These are phyloP conservation scores for Melanotaenia boesemani DNA, from an alignment of 2,797 vertebrate genomes.

Conservation along the genomic window DNA sequence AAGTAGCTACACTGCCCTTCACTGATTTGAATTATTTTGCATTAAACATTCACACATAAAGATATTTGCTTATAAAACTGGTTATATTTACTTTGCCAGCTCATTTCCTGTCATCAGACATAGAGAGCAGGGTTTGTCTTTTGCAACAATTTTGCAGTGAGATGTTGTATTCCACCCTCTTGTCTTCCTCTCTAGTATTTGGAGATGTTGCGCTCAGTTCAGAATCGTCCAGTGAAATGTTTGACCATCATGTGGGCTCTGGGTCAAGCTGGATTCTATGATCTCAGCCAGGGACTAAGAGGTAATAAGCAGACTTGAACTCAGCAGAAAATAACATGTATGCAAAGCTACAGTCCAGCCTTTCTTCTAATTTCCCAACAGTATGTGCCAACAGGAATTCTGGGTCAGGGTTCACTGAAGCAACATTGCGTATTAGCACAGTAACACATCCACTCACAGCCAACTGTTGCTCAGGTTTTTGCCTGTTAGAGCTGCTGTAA, in stretches of 20 bases:
- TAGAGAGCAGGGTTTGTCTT: slow-evolving; percentile 11
- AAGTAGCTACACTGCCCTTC: not conserved
- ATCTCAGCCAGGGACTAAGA: slow-evolving; percentile 92
- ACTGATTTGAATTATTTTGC: no score
- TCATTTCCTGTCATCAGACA: not conserved
- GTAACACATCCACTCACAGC: not conserved
- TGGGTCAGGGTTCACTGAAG: slow-evolving; percentile 39
- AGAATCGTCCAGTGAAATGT: slow-evolving; percentile 91
- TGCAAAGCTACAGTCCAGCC: not conserved
- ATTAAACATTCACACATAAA: no score
- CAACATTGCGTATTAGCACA: slow-evolving; percentile 32
- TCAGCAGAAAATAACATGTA: not conserved
- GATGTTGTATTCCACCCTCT: slow-evolving; percentile 4
- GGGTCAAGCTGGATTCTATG: slow-evolving; percentile 92
- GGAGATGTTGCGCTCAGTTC: slow-evolving; percentile 91
- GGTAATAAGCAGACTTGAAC: slow-evolving; percentile 76
- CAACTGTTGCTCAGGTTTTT: slow-evolving; percentile 17
- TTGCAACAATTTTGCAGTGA: slow-evolving; percentile 4
- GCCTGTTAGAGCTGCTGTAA: slow-evolving; percentile 14
- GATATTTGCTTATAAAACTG: no score
- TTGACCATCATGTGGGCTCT: slow-evolving; percentile 96
- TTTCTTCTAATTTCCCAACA: slow-evolving; percentile 58
- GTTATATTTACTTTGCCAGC: not conserved
- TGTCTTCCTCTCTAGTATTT: slow-evolving; percentile 83
- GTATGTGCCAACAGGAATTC: slow-evolving; percentile 12